phyloP scores from a whole-genome alignment of 2,888 invertebrate genomes.

The Amaurobius ferox region DNA sequence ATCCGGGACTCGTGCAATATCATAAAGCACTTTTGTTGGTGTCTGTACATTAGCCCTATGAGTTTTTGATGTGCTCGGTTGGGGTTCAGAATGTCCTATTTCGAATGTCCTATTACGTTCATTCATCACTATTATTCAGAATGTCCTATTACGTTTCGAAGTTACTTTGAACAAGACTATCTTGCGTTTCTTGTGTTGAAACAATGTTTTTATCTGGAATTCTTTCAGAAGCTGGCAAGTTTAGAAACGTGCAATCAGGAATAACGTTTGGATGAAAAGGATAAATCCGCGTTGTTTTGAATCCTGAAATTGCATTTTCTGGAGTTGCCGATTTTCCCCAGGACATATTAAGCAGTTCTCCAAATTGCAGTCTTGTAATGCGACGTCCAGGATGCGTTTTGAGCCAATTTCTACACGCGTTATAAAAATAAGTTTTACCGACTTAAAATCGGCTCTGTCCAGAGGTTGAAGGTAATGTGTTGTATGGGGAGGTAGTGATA shows the following conservation, averaged over 20 bases:
- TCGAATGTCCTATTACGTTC: not conserved
- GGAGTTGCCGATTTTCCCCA: no score
- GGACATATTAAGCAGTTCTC: not conserved
- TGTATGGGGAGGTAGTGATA: slow-evolving; percentile 3
- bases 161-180: not conserved
- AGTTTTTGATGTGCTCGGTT: slow-evolving; percentile 17
- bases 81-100: no score
- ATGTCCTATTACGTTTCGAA: not conserved
- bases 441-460: slow-evolving; percentile 1
- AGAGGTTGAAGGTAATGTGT: slow-evolving; percentile 1
- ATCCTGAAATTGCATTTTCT: no score
- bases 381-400: not conserved
- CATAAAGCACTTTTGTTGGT: not conserved
- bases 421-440: not conserved
- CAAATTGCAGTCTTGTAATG: slow-evolving; percentile 10
- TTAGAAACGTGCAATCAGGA: not conserved
- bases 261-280: not conserved
- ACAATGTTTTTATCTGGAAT: no score
- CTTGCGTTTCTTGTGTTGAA: not conserved
- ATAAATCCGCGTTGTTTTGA: not conserved
- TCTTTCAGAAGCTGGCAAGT: not conserved
- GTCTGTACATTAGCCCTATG: not conserved
- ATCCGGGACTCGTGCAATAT: no score
- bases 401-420: not conserved
- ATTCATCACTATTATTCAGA: not conserved